Conservation (phyloP, 1,140 invertebrate species). For the Uloborus diversus region DNA sequence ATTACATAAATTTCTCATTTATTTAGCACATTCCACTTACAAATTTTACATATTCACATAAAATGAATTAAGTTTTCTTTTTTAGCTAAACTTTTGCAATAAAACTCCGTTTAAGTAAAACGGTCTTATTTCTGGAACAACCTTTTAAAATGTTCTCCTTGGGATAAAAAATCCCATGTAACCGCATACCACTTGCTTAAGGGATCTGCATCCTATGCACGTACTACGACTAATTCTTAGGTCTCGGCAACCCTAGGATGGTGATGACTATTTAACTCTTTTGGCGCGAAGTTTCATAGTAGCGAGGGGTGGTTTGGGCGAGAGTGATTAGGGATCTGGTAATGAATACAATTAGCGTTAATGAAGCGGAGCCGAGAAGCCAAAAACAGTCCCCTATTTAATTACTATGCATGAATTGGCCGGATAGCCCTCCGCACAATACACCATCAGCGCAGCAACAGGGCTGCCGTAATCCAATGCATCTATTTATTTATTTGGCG, state of each 20-base stretch:
- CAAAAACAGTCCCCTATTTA: slow-evolving; percentile 55
- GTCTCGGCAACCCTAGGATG: slow-evolving; percentile 29
- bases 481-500: slow-evolving; percentile 1
- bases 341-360: slow-evolving; percentile 55
- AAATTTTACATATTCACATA: too few relatives aligned
- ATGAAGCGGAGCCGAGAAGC: slow-evolving; percentile 50
- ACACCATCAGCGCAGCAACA: slow-evolving; percentile 28
- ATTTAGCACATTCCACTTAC: too few relatives aligned
- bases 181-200: background rate
- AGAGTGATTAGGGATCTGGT: slow-evolving; percentile 42
- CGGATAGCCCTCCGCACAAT: slow-evolving; percentile 22
- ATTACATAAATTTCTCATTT: too few relatives aligned
- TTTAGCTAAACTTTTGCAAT: too few relatives aligned
- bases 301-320: background rate
- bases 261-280: slow-evolving; percentile 51
- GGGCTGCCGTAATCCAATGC: slow-evolving; percentile 21
- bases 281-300: slow-evolving; percentile 28
- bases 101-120: too few relatives aligned
- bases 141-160: slow-evolving; percentile 7
- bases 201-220: background rate
- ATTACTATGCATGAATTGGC: slow-evolving; percentile 51
- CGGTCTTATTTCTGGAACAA: background rate
- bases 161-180: background rate
- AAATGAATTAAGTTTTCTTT: too few relatives aligned
- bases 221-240: background rate